Conservation (phyloP, 2,888 invertebrate species). For the Xanthia icteritia region DNA sequence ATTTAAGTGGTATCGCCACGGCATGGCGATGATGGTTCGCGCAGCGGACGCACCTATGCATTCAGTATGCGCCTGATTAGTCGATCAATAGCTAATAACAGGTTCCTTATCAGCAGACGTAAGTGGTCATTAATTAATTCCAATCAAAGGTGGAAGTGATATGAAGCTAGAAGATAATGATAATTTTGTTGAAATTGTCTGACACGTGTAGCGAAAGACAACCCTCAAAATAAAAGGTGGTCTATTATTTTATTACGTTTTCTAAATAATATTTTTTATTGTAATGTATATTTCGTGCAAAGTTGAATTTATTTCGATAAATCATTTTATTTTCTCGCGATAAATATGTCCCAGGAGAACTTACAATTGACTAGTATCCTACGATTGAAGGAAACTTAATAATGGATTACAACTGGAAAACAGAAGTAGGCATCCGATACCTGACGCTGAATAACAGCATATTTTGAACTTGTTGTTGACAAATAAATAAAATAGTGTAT, state of each 20-base stretch:
- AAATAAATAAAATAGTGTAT: neutral
- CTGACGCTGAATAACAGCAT: neutral
- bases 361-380: neutral
- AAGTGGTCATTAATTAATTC: conserved; percentile 48
- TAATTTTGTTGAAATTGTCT: neutral
- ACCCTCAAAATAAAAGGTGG: neutral
- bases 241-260: neutral
- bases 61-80: conserved; percentile 27
- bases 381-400: neutral
- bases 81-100: conserved; percentile 22
- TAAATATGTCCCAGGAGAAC: neutral
- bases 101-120: conserved; percentile 36
- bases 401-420: neutral
- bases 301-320: neutral
- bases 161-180: conserved; percentile 14
- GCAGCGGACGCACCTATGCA: conserved; percentile 5
- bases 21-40: no score
- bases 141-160: conserved; percentile 35
- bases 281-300: neutral
- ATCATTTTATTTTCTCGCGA: neutral
- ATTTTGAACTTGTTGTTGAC: neutral
- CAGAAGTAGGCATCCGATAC: neutral
- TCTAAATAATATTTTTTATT: neutral
- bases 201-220: neutral
- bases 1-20: neutral